phyloP scores from a whole-genome alignment of 2,797 vertebrate species.

The Myiotriccus ornatus region DNA sequence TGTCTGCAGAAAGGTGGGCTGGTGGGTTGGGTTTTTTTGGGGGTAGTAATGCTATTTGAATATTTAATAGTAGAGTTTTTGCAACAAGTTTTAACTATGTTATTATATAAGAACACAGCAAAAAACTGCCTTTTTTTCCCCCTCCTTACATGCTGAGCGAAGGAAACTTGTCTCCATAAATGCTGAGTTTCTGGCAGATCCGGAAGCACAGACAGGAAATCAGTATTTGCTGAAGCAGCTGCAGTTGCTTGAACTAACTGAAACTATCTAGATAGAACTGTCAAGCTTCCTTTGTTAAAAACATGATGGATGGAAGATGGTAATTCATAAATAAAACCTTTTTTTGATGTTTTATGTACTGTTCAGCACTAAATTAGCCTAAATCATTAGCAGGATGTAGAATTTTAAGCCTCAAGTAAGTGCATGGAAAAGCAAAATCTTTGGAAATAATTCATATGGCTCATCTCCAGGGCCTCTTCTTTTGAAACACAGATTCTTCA shows the following conservation, averaged over 20 bases:
- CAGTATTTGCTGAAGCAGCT: not conserved
- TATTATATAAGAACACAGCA: not conserved
- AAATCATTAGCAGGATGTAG: not conserved
- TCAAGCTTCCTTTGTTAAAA: constrained; percentile 3
- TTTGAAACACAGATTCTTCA: not conserved
- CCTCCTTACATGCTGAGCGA: not conserved
- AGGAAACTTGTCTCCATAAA: not conserved
- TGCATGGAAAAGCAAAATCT: not conserved
- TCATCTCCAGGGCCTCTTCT: not conserved
- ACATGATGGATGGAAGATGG: not conserved
- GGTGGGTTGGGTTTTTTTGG: not conserved
- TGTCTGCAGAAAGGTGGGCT: not conserved
- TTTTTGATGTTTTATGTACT: not conserved
- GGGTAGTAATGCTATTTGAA: not conserved
- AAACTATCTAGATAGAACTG: constrained; percentile 3
- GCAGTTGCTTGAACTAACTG: not conserved
- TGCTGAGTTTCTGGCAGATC: not conserved
- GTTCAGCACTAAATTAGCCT: not conserved
- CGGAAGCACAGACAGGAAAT: constrained; percentile 48
- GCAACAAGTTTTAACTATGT: not conserved
- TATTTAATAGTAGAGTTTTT: not conserved
- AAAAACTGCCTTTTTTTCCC: not conserved
- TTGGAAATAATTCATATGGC: not conserved
- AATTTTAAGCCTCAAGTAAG: not conserved
- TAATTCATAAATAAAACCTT: not conserved